Evolutionary conservation across 1,140 invertebrate genomes (phyloP).

Genomic region (Harlomillsia oculata): DNA sequence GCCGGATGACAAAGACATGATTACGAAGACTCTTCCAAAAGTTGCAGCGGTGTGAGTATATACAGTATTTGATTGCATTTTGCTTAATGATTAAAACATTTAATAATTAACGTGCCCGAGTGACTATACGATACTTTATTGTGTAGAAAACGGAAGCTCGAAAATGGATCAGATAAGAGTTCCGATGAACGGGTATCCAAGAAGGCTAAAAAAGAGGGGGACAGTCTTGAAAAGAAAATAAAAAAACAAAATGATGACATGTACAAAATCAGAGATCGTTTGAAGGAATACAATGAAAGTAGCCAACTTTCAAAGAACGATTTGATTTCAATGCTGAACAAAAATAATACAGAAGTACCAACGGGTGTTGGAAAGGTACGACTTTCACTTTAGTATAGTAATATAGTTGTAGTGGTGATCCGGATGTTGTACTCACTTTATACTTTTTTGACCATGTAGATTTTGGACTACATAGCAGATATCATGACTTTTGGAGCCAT

Average conservation of each 20-base stretch:
- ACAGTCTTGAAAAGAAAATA: constrained; percentile 44
- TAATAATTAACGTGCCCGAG: background rate
- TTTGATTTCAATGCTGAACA: constrained; percentile 54
- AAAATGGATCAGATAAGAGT: constrained; percentile 44
- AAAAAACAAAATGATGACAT: constrained; percentile 70
- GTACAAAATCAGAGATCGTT: constrained; percentile 56
- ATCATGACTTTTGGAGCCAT: constrained; percentile 78
- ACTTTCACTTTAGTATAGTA: constrained; percentile 7
- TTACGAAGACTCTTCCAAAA: constrained; percentile 48
- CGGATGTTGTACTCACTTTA: background rate
- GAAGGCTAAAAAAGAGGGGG: constrained; percentile 49
- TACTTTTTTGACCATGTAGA: constrained; percentile 43
- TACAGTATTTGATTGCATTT: constrained; percentile 12
- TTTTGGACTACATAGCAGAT: constrained; percentile 69
- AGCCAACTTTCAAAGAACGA: constrained; percentile 45
- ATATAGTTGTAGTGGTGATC: background rate
- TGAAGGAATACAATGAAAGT: constrained; percentile 40
- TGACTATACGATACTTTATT: constrained; percentile 1
- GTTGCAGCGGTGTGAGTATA: background rate
- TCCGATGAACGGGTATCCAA: constrained; percentile 50
- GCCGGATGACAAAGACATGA: constrained; percentile 59
- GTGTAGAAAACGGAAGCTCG: constrained; percentile 39
- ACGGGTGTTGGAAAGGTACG: constrained; percentile 52
- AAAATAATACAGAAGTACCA: constrained; percentile 61
- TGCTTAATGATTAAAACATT: background rate